Percentiles rank a stretch among this genome's conserved stretches.
Evolutionary conservation across 2,888 invertebrate species (phyloP).

Genomic region (Eumacrocentrus americanus): DNA sequence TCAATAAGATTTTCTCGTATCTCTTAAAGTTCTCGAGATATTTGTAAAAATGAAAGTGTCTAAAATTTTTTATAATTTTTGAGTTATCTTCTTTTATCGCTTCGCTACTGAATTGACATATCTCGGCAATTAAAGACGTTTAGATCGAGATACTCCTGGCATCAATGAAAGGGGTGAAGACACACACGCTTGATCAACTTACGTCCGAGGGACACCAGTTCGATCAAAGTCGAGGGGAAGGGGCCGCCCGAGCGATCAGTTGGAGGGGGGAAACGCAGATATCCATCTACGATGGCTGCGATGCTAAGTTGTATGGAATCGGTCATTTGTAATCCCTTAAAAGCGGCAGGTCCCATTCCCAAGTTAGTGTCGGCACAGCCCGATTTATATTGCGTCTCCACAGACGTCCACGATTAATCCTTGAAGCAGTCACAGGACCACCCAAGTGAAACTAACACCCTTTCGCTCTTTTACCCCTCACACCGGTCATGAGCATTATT

Average conservation of each 20-base stretch:
- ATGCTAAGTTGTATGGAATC: slow-evolving; percentile 5
- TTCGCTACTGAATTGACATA: neutral
- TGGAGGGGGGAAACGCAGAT: slow-evolving; percentile 46
- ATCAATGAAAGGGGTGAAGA: neutral
- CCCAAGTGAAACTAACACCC: slow-evolving; percentile 59
- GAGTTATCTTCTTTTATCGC: neutral
- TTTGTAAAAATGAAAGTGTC: neutral
- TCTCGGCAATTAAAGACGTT: neutral
- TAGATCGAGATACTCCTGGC: neutral
- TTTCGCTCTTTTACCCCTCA: slow-evolving; percentile 47
- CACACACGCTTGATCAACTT: slow-evolving; percentile 34
- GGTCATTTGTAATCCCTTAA: slow-evolving; percentile 57
- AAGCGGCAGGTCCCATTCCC: slow-evolving; percentile 36
- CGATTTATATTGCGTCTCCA: slow-evolving; percentile 59
- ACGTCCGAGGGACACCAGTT: slow-evolving; percentile 36
- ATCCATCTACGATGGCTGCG: slow-evolving; percentile 47
- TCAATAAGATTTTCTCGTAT: neutral
- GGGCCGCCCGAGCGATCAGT: slow-evolving; percentile 41
- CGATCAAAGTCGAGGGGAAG: slow-evolving; percentile 48
- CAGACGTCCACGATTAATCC: slow-evolving; percentile 59
- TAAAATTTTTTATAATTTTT: neutral
- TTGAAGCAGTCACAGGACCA: slow-evolving; percentile 56
- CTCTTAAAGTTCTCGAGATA: neutral
- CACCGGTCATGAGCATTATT: slow-evolving; percentile 48
- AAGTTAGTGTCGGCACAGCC: slow-evolving; percentile 40